Evolutionary conservation across 1,140 invertebrate genomes (phyloP).

Genomic region (Polyergus mexicanus): DNA sequence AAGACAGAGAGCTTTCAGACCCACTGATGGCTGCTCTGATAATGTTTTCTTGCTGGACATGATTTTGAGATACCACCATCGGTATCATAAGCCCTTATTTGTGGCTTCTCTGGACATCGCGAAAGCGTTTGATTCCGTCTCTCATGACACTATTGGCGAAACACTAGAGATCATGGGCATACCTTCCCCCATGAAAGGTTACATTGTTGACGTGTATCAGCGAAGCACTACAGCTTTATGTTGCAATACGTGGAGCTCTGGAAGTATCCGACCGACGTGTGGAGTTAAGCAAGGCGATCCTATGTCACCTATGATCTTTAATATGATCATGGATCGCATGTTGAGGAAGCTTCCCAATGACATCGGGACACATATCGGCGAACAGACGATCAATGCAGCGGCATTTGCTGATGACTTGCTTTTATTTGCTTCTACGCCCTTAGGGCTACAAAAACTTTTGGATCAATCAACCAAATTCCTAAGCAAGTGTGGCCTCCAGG

Average conservation of each 20-base stretch:
- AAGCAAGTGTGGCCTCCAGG: not conserved
- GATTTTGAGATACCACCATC: too few relatives aligned
- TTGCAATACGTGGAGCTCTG: not conserved
- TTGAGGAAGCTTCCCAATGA: constrained; percentile 43
- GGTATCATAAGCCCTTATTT: not conserved
- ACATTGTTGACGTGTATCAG: not conserved
- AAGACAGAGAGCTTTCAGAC: constrained; percentile 72
- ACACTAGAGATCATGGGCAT: not conserved
- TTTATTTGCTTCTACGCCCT: not conserved
- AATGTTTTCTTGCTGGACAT: constrained; percentile 59
- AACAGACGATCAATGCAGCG: not conserved
- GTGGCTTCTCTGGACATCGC: not conserved
- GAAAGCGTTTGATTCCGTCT: too few relatives aligned
- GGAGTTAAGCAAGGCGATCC: not conserved
- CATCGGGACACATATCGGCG: not conserved
- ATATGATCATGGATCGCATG: constrained; percentile 42
- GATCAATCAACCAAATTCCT: not conserved
- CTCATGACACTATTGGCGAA: constrained; percentile 14
- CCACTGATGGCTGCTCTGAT: constrained; percentile 62
- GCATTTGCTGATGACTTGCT: constrained; percentile 64
- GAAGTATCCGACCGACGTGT: not conserved
- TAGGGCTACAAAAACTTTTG: not conserved
- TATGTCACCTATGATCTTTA: not conserved
- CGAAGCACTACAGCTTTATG: not conserved
- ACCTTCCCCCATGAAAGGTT: not conserved